Base-by-base conservation (phyloP, 2,113 vertebrate species). In the Hippoglossus stenolepis region DNA sequence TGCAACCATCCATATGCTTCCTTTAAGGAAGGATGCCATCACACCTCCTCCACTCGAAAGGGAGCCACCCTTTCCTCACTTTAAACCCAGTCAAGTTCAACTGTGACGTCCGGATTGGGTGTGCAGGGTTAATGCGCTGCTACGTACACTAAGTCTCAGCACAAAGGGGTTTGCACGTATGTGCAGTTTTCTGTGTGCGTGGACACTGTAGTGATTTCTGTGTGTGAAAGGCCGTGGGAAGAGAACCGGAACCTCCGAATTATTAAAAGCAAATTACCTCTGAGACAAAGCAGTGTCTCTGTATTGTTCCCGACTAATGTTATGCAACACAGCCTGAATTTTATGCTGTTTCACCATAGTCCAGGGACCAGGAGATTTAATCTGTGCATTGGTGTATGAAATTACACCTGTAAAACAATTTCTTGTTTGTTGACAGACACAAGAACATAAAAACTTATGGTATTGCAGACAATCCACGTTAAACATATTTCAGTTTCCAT, bases 21-120 rank as follows among this genome's bases (percentile, higher is more conserved):
- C 92, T 90, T 73, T 70, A 72, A 69, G 87, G 90, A 89, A 90
- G 92, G 90, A 93, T 91, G 87, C 74, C 67, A 76, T 90, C 89
- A 89, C 90, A 88, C 87, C 89, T 90, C 79, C 82, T 84, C 83
- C 79, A 67, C 76, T 80, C 75, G 15, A 21, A 20, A 65, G 65
- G 77, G 73, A 65, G 75, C 86, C 90, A 90, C 89, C 89, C 86
- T 89, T 89, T 91, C 88, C 87, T 88, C 69, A 80, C 81, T 83
- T 82, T 61, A 69, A 73, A 75, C 62, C 20, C 47, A 62, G 69
- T 73, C 62, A 79, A 59, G 77, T 82, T 84, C 68, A 87, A 20
- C 72, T 24, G 62, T 69, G 31, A 85, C 59, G 70, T 80, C 68
- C 67, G 64, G 80, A 80, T 35, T 77, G 86, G 86, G 86, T 76